Evolutionary conservation across 2,888 invertebrate genomes (phyloP), one percentile per base, ranked within the genome.

Genomic region (Lutraria lutraria): DNA sequence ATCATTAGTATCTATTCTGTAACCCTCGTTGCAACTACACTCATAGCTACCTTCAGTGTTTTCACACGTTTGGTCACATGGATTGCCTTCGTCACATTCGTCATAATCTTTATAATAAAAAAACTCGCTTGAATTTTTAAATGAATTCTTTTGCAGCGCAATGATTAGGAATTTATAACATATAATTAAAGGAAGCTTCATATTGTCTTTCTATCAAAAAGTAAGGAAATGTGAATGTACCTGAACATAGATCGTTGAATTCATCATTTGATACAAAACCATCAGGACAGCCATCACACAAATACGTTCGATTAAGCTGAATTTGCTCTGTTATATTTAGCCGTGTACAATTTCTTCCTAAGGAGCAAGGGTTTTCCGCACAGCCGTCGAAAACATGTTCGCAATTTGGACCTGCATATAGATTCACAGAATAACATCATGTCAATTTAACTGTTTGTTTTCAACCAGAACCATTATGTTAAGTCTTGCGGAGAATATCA

Each of bases 361-460:
- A 31, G 15, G 86, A 86, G 34, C 86, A 86, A 6, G 86, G 86
- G 52, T 31, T 34, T n/a, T 56, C 29, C 3, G 60, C 86, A 81
- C 86, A 86, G 0, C 86, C 86, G 43, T 86, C 86, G n/a, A 43
- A 63, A n/a, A 80, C 86, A 52, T 80, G 10, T 31, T 86, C 86
- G 60, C 86, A 86, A 52, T 86, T 60, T 2, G 25, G 19, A 80
- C 86, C 86, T 86, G n/a, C 13, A 1, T 21, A 21, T 68, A 12
- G 25, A 68, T 4, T 25, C 25, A 68, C 25, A 43, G 63, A 12
- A 68, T n/a, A 56, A 3, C 56, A 56, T 56, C 19, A 56, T 3
- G 3, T 19, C 21, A 43, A 43, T 43, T 43, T 8, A 43, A 4
- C 43, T 43, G 43, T 43, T 43, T 4, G 43, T 8, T 43, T 2